Evolutionary conservation across 2,888 invertebrate species (phyloP), one percentile per base, ranked within the genome.

Genomic region (Argyra leucocephala): DNA sequence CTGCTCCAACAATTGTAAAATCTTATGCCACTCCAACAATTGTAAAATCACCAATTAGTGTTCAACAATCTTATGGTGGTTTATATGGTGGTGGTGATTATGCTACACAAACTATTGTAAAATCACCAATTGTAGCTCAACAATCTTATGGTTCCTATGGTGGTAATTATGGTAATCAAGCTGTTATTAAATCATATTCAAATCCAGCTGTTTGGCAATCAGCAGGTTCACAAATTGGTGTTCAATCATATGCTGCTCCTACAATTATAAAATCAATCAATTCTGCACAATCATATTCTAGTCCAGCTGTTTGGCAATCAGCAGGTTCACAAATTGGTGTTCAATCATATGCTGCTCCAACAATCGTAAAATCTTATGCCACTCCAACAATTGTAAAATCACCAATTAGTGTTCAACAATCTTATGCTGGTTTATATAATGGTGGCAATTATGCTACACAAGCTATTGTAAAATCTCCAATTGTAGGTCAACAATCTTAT

Each of bases 301-400:
- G 18, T 48, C 48, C 48, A 48, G 48, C 71, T 9, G 61, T 68
- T 65, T 31, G 70, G 1, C 36, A 37, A 64, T 21, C 58, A 58
- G 63, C 61, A 64, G 15, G 62, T n/a, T 61, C 62, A 2, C 61
- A 62, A 58, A n/a, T 62, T 18, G 18, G 1, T 48, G 7, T 48
- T 3, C 1, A 48, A 18, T 18, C 48, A 48, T 48, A 48, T 48
- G 1, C 48, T 18, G 48, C 31, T 31, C 31, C 31, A 31, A 12
- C 4, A 10, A 7, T 6, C 12, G 4, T 15, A 12, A 9, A 48
- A 15, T 48, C 48, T 18, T 48, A 48, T 48, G n/a, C 48, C 18
- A 18, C 37, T 37, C 37, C 37, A 37, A 15, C 3, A 9, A 12
- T 37, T 37, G 37, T 15, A 12, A 37, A 37, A 15, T 15, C 37